Evolutionary conservation across 2,113 vertebrate species (phyloP).

Genomic region (Hippocampus barbouri): DNA sequence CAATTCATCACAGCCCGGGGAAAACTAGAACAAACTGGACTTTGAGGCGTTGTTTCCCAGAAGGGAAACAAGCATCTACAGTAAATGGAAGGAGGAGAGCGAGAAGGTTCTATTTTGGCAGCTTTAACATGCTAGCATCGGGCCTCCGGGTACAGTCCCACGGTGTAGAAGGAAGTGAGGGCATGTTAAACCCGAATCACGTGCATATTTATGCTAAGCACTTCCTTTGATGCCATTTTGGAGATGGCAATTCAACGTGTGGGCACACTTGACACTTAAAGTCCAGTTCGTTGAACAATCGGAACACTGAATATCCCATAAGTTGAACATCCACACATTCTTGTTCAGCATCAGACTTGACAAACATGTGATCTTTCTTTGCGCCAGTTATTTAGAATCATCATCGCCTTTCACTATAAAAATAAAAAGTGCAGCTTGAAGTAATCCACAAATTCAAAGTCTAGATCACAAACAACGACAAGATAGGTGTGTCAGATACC

Average conservation of each 20-base stretch:
- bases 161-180: conserved; percentile 10
- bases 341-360: background rate
- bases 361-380: background rate
- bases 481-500: background rate
- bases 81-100: conserved; percentile 20
- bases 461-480: background rate
- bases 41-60: conserved; percentile 49
- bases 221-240: background rate
- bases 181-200: conserved; percentile 5
- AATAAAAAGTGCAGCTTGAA: background rate
- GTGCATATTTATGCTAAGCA: background rate
- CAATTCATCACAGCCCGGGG: conserved; percentile 61
- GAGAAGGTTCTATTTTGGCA: conserved; percentile 18
- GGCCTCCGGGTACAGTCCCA: conserved; percentile 11
- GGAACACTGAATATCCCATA: background rate
- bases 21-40: conserved; percentile 66
- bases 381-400: background rate
- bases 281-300: background rate
- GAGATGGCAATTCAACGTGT: background rate
- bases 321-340: background rate
- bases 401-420: background rate
- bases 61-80: conserved; percentile 39
- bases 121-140: conserved; percentile 33
- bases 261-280: background rate
- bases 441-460: background rate